Percentiles rank a stretch among this genome's conserved stretches.
These are phyloP conservation scores for Carcina quercana DNA, from an alignment of 2,888 invertebrate genomes.

Conservation along the genomic window DNA sequence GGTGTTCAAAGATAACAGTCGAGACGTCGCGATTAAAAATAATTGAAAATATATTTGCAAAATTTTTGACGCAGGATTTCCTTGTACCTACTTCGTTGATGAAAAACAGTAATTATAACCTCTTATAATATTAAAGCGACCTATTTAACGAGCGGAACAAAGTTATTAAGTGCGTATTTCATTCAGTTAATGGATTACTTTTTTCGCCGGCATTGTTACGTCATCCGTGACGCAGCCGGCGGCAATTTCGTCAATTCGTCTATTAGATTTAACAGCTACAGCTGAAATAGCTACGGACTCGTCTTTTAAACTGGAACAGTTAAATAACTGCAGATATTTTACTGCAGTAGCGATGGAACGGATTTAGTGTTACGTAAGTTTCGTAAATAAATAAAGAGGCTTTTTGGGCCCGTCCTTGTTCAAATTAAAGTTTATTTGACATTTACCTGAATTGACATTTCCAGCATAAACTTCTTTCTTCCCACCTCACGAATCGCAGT, in stretches of 20 bases:
- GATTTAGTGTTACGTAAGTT: neutral
- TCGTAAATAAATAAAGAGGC: neutral
- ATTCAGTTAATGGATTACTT: conserved; percentile 3
- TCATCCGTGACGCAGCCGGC: conserved; percentile 39
- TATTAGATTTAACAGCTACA: too few species aligned
- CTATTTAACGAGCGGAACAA: neutral
- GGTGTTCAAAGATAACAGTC: too few species aligned
- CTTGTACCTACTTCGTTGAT: neutral
- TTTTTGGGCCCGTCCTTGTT: too few species aligned
- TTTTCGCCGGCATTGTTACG: conserved; percentile 29
- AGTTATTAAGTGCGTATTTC: neutral
- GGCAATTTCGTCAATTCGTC: conserved; percentile 10
- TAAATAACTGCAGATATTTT: conserved; percentile 6
- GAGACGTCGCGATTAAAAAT: too few species aligned
- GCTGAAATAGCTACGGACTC: too few species aligned
- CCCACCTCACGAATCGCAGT: too few species aligned
- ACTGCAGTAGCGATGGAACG: neutral
- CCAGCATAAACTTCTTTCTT: too few species aligned
- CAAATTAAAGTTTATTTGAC: too few species aligned
- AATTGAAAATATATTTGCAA: too few species aligned
- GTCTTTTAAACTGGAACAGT: too few species aligned
- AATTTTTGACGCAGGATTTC: neutral
- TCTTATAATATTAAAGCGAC: too few species aligned
- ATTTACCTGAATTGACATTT: too few species aligned
- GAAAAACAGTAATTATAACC: neutral